Conservation (phyloP, 2,797 vertebrate genomes). For the Gallinago solitaria region DNA sequence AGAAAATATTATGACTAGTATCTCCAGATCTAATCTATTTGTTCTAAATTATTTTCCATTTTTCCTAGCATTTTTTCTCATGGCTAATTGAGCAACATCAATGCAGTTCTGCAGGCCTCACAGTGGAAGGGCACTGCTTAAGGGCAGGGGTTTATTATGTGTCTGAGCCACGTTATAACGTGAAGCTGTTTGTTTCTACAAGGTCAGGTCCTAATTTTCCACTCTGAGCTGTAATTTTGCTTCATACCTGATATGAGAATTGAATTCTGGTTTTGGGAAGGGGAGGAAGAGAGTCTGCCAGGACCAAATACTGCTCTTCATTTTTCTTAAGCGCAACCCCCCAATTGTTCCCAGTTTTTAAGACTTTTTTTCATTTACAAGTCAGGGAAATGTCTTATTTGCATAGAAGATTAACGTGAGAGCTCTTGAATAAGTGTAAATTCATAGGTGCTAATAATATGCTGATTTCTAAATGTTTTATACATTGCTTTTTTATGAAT, state of each 20-base stretch:
- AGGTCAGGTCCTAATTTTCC: conserved; percentile 4
- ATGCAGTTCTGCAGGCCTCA: not conserved
- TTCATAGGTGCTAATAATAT: not conserved
- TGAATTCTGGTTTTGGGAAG: not conserved
- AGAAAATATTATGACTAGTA: not conserved
- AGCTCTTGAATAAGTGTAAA: not conserved
- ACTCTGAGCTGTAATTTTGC: not conserved
- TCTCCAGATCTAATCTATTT: conserved; percentile 40
- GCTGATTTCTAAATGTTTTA: not conserved
- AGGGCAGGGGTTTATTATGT: not conserved
- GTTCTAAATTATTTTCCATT: conserved; percentile 30
- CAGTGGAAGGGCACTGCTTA: not conserved
- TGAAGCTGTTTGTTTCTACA: not conserved
- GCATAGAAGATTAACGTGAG: not conserved
- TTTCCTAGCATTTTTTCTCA: conserved; percentile 19
- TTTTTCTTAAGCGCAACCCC: not conserved
- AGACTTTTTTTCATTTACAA: not conserved
- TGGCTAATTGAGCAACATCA: not conserved
- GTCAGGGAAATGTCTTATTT: not conserved
- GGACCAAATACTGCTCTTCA: not conserved
- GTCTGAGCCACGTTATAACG: not conserved
- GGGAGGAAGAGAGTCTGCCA: not conserved
- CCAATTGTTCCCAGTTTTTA: not conserved
- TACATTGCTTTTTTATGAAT: not conserved
- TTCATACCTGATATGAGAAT: not conserved